Evolutionary conservation across 2,797 vertebrate species (phyloP), one percentile per base, ranked within the genome.

Genomic region (Setipinna tenuifilis): DNA sequence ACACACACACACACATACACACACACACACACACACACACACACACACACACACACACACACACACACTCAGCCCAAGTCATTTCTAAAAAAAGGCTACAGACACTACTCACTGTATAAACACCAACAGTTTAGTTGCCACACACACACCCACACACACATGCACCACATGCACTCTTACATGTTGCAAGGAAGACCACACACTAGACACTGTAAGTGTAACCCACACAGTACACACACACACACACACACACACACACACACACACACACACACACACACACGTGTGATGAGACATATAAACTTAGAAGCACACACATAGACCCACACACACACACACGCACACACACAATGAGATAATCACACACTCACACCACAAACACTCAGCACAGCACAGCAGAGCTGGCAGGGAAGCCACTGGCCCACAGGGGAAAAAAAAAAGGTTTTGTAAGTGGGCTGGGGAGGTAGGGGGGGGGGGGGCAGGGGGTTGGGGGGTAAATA

Each of bases 401-500:
- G 16, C 68, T 75, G 68, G 68, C 68, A 75, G 68, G 11, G 68
- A 75, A 75, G 68, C 68, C 68, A 75, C 68, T 35, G 68, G 16
- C 28, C 68, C 68, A 75, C 68, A 17, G 31, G 68, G 68, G 68
- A 54, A 14, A 54, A 10, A 71, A 61, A 31, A 71, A 59, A 61
- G 58, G 35, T 31, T 75, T 35, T 75, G 68, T 75, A 6, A 54
- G 50, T 54, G 50, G 50, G 50, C 14, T 54, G 50, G 50, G 50
- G 50, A 54, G 35, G 35, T 41, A n/a, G n/a, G n/a, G n/a, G n/a
- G 46, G 3, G 46, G 46, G 46, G 46, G 10, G 46, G 3, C 46
- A 3, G 46, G 44, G 57, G 54, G 71, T 5, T 17, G 44, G 25
- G 61, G 59, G 85, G 68, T 78, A 83, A 87, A 88, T 86, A 89